These are phyloP conservation scores for Gastrophryne carolinensis DNA, from an alignment of 2,797 vertebrate genomes.

Conservation along the genomic window DNA sequence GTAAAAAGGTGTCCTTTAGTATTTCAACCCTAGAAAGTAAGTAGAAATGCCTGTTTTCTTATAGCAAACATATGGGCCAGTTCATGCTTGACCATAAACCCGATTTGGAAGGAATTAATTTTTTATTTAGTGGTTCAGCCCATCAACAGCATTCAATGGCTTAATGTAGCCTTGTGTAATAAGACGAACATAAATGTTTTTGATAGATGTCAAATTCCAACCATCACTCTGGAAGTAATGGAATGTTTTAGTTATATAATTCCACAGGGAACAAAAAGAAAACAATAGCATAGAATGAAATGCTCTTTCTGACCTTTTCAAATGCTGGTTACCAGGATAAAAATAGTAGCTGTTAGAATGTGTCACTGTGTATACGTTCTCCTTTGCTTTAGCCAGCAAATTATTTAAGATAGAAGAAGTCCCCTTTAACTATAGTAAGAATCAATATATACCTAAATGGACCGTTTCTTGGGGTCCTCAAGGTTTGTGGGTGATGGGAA, in stretches of 20 bases:
- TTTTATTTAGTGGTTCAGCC: not conserved
- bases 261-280: conserved; percentile 1
- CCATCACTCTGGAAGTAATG: conserved; percentile 12
- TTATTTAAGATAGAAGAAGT: too few relatives aligned
- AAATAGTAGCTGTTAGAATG: not conserved
- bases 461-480: too few relatives aligned
- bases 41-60: too few relatives aligned
- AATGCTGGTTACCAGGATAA: not conserved
- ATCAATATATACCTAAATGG: too few relatives aligned
- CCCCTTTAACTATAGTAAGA: too few relatives aligned
- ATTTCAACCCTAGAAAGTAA: too few relatives aligned
- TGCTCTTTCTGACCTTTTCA: conserved; percentile 11
- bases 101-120: too few relatives aligned
- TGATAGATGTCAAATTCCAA: conserved; percentile 39
- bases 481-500: too few relatives aligned
- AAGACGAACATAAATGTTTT: conserved; percentile 34
- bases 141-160: conserved; percentile 10
- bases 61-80: too few relatives aligned
- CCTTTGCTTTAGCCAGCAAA: too few relatives aligned
- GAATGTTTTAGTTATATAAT: not conserved
- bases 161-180: conserved; percentile 2
- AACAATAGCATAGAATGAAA: not conserved
- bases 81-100: too few relatives aligned
- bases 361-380: not conserved
- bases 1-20: too few relatives aligned